A percentile compares a stretch with the other conserved stretches of the same genome.
Conservation (phyloP, 2,113 vertebrate species). For the Antechinus stuartii region DNA sequence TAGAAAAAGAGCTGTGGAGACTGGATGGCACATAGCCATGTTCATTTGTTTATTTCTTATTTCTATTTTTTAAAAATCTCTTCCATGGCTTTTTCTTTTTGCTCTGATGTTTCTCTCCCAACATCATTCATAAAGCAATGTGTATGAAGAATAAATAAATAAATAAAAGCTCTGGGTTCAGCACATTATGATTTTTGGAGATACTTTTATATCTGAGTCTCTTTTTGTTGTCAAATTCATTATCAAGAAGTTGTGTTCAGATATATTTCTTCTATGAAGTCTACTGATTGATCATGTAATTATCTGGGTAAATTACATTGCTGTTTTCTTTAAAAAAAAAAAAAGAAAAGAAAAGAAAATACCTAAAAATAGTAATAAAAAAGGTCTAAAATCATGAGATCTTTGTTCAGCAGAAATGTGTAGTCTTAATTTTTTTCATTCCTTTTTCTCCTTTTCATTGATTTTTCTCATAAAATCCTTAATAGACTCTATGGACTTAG, state of each 20-base stretch:
- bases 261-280: not conserved
- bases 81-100: too few relatives aligned
- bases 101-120: too few relatives aligned
- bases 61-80: too few relatives aligned
- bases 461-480: not conserved
- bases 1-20: too few relatives aligned
- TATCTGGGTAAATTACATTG: not conserved
- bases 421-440: not conserved
- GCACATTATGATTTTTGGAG: not conserved
- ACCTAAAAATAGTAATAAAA: not conserved
- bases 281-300: not conserved
- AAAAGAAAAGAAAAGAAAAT: not conserved
- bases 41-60: too few relatives aligned
- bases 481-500: not conserved
- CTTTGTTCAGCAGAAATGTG: not conserved
- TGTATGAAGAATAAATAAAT: too few relatives aligned
- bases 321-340: not conserved
- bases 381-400: too few relatives aligned
- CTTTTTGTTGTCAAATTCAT: not conserved
- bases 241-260: not conserved
- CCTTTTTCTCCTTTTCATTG: not conserved
- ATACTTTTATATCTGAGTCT: not conserved
- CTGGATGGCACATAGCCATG: too few relatives aligned
- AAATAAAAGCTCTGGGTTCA: not conserved
- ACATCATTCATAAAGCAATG: too few relatives aligned